These are phyloP conservation scores for Sceloporus undulatus DNA, from an alignment of 2,113 vertebrate species.

Conservation along the genomic window DNA sequence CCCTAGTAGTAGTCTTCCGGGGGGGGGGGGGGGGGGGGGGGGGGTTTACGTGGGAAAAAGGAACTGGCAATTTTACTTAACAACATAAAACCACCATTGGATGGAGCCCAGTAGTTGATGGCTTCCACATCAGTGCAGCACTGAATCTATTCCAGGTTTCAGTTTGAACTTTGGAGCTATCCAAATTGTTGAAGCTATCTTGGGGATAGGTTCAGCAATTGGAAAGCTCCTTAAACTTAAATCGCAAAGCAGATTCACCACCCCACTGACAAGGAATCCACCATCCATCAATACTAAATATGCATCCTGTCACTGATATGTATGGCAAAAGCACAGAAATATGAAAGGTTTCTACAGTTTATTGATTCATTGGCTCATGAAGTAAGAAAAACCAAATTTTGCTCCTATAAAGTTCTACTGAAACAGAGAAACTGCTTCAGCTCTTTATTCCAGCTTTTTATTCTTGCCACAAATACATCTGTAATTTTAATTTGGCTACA, in stretches of 20 bases:
- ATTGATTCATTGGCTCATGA: neutral
- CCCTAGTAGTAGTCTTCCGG: neutral
- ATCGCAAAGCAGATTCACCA: no score
- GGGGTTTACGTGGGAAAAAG: neutral
- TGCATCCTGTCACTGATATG: neutral
- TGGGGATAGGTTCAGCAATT: no score
- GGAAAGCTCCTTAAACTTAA: no score
- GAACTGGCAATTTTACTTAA: neutral
- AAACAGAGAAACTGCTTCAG: neutral
- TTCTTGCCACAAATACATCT: neutral
- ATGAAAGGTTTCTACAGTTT: neutral
- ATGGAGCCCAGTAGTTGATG: neutral
- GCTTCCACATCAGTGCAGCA: no score
- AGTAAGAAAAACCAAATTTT: neutral
- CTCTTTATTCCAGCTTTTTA: neutral
- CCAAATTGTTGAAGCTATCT: no score
- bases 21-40: neutral
- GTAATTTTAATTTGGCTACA: neutral
- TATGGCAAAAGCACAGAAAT: neutral
- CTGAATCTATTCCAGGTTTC: no score
- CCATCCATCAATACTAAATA: neutral
- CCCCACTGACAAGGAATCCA: no score
- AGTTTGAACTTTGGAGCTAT: no score
- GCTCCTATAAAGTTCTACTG: neutral
- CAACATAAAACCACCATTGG: neutral